Conservation (phyloP, 2,797 vertebrate species). For the Catharus ustulatus region DNA sequence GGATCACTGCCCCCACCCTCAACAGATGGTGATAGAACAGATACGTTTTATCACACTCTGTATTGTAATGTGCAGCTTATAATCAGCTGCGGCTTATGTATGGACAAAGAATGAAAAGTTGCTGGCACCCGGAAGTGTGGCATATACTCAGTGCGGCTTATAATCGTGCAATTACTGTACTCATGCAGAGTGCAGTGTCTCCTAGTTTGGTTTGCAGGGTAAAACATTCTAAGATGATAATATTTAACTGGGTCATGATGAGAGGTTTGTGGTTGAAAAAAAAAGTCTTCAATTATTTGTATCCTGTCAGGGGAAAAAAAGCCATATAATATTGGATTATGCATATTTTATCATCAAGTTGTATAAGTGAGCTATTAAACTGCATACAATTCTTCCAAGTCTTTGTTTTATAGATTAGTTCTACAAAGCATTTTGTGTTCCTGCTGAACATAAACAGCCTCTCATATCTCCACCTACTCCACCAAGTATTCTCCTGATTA, state of each 20-base stretch:
- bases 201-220: neutral
- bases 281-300: slow-evolving; percentile 47
- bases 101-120: too few species aligned
- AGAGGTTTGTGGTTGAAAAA: slow-evolving; percentile 44
- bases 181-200: neutral
- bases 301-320: neutral
- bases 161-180: too few species aligned
- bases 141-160: too few species aligned
- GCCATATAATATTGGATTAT: slow-evolving; percentile 51
- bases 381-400: slow-evolving; percentile 37
- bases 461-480: slow-evolving; percentile 17
- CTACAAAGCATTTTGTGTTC: slow-evolving; percentile 64
- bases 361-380: slow-evolving; percentile 50
- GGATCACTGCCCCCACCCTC: too few species aligned
- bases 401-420: slow-evolving; percentile 64
- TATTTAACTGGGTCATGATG: neutral
- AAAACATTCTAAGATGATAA: neutral
- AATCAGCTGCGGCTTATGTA: too few species aligned
- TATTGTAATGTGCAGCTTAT: too few species aligned
- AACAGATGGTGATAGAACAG: too few species aligned
- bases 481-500: slow-evolving; percentile 51
- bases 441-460: slow-evolving; percentile 54
- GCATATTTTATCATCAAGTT: slow-evolving; percentile 68
- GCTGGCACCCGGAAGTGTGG: too few species aligned
- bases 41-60: too few species aligned